Percentiles rank a stretch among this genome's conserved stretches.
Conservation (phyloP, 2,888 invertebrate species). For the Orchesella flavescens region DNA sequence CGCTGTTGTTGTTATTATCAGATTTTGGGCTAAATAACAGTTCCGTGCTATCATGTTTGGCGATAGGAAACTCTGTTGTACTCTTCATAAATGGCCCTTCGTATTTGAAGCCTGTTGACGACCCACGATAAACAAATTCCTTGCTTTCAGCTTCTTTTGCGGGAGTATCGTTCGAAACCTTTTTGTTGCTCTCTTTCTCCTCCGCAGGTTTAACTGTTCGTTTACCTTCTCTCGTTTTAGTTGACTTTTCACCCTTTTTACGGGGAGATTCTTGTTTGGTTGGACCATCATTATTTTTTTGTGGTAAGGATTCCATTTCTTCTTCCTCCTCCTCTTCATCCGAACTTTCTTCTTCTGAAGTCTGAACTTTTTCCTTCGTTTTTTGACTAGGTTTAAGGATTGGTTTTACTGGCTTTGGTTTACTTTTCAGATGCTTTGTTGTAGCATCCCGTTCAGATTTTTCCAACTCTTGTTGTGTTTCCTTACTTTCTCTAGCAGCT, state of each 20-base stretch:
- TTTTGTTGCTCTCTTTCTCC: conserved; percentile 1
- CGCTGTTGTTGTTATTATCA: conserved; percentile 32
- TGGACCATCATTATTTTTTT: conserved; percentile 6
- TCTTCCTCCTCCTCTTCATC: too few relatives aligned
- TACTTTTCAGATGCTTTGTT: too few relatives aligned
- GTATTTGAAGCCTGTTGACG: conserved; percentile 40
- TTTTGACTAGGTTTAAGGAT: conserved; percentile 21
- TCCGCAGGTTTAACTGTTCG: conserved; percentile 1
- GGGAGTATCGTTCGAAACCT: background rate
- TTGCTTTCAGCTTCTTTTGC: background rate
- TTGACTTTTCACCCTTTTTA: too few relatives aligned
- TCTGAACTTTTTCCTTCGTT: background rate
- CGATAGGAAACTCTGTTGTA: conserved; percentile 3
- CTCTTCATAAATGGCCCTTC: conserved; percentile 47
- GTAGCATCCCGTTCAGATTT: too few relatives aligned
- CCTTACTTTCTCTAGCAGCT: background rate
- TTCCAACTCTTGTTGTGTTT: background rate
- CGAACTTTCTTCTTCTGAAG: too few relatives aligned
- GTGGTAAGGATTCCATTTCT: too few relatives aligned
- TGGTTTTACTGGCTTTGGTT: background rate
- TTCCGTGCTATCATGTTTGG: conserved; percentile 31
- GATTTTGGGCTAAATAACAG: conserved; percentile 28
- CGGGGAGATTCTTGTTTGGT: too few relatives aligned
- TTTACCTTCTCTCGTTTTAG: too few relatives aligned
- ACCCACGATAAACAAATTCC: conserved; percentile 33